These are phyloP conservation scores for Pheosia tremula DNA, from an alignment of 2,888 invertebrate species.

Conservation along the genomic window DNA sequence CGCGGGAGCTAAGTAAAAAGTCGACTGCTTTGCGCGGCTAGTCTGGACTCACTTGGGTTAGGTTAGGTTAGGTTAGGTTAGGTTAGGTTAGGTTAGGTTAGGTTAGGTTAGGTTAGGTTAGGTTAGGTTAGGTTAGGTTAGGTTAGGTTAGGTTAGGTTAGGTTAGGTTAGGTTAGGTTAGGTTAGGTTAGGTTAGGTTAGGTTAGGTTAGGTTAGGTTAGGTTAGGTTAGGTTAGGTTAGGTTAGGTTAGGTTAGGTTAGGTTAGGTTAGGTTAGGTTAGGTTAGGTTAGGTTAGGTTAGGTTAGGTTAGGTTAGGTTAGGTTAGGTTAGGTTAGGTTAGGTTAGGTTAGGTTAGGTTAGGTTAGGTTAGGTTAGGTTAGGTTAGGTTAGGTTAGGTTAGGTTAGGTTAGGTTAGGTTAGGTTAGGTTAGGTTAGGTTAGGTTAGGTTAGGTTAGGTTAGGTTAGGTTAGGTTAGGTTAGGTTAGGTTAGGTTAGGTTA, in stretches of 20 bases:
- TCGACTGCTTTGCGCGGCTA: no score
- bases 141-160: conserved; percentile 1
- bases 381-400: conserved; percentile 7
- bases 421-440: conserved; percentile 11
- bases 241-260: conserved; percentile 19
- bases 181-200: conserved; percentile 26
- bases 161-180: conserved; percentile 10
- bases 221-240: conserved; percentile 23
- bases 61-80: no score
- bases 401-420: conserved; percentile 11
- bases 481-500: conserved; percentile 11
- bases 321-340: conserved; percentile 4
- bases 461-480: conserved; percentile 11
- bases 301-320: conserved; percentile 9
- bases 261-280: conserved; percentile 10
- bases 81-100: no score
- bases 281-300: conserved; percentile 9
- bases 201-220: conserved; percentile 20
- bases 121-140: no score
- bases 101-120: no score
- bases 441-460: conserved; percentile 11
- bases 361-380: conserved; percentile 4
- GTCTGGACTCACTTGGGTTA: no score
- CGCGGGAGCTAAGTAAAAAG: no score
- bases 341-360: conserved; percentile 4